Evolutionary conservation across 2,797 vertebrate genomes (phyloP).

Genomic region (Rallus crepitans): DNA sequence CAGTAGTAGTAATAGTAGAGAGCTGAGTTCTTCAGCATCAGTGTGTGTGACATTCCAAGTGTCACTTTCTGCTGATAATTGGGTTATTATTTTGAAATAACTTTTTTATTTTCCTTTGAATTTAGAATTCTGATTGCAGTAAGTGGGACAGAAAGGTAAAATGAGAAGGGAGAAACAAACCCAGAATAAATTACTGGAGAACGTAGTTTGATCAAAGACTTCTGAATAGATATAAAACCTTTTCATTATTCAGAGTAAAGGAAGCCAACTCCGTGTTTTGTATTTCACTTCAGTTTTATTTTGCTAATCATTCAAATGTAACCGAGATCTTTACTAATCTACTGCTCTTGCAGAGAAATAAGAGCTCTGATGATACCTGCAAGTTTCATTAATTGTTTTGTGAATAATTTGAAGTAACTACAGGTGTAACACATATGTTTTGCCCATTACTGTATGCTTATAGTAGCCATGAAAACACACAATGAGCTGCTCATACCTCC

Average conservation of each 20-base stretch:
- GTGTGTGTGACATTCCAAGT: neutral
- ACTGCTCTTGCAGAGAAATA: neutral
- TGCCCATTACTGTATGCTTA: neutral
- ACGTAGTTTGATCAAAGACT: neutral
- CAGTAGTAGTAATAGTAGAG: accelerated
- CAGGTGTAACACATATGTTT: neutral
- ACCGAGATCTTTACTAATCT: neutral
- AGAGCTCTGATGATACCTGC: neutral
- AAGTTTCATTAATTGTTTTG: neutral
- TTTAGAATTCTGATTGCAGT: neutral
- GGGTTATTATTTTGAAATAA: neutral
- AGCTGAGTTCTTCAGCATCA: neutral
- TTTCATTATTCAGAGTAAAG: neutral
- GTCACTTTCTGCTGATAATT: neutral
- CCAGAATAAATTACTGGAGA: neutral
- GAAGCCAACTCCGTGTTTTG: neutral
- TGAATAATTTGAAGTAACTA: neutral
- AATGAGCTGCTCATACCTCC: neutral
- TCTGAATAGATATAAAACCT: neutral
- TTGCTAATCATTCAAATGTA: neutral
- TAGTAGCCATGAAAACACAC: neutral
- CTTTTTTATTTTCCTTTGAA: neutral
- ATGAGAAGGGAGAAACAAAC: neutral
- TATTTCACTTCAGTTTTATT: neutral
- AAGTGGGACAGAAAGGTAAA: neutral